phyloP scores from a whole-genome alignment of 2,797 vertebrate genomes.

The Paramormyrops hopkinsi region DNA sequence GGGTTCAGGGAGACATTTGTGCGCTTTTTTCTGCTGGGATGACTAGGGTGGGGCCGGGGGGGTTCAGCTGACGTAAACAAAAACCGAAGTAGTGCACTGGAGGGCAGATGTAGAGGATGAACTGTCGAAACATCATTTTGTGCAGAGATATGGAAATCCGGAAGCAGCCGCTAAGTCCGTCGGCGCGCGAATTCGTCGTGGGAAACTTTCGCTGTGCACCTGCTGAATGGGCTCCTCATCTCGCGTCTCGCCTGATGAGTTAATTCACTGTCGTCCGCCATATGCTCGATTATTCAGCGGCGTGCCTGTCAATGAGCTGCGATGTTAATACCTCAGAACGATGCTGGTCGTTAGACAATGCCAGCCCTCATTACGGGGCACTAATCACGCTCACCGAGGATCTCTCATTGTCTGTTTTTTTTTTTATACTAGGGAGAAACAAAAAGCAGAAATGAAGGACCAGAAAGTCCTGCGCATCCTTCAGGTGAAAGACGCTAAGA shows the following conservation, averaged over 20 bases:
- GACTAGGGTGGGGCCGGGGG: constrained; percentile 31
- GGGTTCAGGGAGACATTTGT: constrained; percentile 72
- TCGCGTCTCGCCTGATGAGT: constrained; percentile 40
- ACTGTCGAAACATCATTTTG: not conserved
- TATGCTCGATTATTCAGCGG: constrained; percentile 56
- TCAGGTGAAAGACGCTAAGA: constrained; percentile 77
- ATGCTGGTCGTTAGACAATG: constrained; percentile 51
- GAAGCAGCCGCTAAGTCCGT: not conserved
- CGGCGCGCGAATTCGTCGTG: not conserved
- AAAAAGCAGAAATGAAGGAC: constrained; percentile 86
- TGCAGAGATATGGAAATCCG: not conserved
- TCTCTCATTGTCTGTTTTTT: constrained; percentile 30
- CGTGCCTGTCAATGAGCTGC: constrained; percentile 53
- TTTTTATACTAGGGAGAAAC: constrained; percentile 74
- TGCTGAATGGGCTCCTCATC: constrained; percentile 50
- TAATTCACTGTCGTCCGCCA: constrained; percentile 59
- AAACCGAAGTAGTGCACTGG: not conserved
- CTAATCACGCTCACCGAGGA: constrained; percentile 39
- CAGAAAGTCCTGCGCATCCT: constrained; percentile 85
- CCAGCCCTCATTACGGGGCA: constrained; percentile 51
- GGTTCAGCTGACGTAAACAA: constrained; percentile 73
- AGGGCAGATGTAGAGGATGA: not conserved
- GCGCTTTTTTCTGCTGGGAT: not conserved
- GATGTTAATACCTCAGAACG: constrained; percentile 55
- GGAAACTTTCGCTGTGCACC: not conserved